Percentiles rank a stretch among this genome's conserved stretches.
phyloP scores from a whole-genome alignment of 1,140 invertebrate genomes.

The Drusus annulatus region DNA sequence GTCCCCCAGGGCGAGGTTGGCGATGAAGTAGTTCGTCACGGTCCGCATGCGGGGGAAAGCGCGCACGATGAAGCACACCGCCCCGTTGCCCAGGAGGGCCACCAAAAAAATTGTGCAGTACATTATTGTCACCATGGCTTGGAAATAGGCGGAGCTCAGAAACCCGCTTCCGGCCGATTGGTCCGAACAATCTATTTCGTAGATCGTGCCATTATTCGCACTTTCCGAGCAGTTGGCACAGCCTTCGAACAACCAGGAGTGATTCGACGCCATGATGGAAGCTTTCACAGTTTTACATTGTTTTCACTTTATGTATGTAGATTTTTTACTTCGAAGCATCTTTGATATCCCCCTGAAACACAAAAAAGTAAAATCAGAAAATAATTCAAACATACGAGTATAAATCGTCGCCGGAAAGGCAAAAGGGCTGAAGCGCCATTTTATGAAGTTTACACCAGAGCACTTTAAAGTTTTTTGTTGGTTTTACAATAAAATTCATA shows the following conservation, averaged over 20 bases:
- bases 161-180: conserved; percentile 42
- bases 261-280: background rate
- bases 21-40: conserved; percentile 91
- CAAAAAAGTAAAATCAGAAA: no score
- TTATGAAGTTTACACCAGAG: no score
- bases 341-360: no score
- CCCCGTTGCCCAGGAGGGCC: conserved; percentile 83
- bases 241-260: conserved; percentile 2
- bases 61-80: conserved; percentile 87
- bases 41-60: conserved; percentile 86
- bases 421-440: no score
- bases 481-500: no score
- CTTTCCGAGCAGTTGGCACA: background rate
- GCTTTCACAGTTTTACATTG: no score
- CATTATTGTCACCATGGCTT: conserved; percentile 79
- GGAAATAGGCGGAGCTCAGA: conserved; percentile 70
- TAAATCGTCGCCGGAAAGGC: no score
- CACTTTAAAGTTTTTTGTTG: no score
- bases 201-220: background rate
- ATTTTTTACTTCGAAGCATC: no score
- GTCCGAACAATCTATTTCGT: conserved; percentile 43
- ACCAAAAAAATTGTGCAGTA: conserved; percentile 83
- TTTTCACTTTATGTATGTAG: no score
- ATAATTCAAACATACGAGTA: no score
- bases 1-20: conserved; percentile 88